These are phyloP conservation scores for Chionomys nivalis DNA, from an alignment of 2,113 vertebrate genomes.

Conservation along the genomic window DNA sequence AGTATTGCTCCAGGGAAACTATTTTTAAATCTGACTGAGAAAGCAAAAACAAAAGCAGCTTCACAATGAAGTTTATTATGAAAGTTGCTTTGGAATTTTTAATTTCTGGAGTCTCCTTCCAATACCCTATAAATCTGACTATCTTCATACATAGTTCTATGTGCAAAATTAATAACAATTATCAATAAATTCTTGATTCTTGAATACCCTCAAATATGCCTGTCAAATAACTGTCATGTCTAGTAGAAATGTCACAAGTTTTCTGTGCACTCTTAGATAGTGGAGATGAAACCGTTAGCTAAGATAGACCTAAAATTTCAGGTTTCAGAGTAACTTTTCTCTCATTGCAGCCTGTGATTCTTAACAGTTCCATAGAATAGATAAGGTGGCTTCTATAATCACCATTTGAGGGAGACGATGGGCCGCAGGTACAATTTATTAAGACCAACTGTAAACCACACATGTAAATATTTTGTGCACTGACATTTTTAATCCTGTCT, in stretches of 20 bases:
- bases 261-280: not conserved
- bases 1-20: not conserved
- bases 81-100: slow-evolving; percentile 32
- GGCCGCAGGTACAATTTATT: not conserved
- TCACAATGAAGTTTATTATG: slow-evolving; percentile 48
- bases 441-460: not conserved
- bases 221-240: not conserved
- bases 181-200: not conserved
- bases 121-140: not conserved
- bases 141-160: not conserved
- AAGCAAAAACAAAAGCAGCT: not conserved
- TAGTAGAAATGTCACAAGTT: not conserved
- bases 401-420: not conserved
- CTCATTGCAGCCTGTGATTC: not conserved
- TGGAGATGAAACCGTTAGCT: not conserved
- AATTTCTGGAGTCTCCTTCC: not conserved
- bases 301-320: not conserved
- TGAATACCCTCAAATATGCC: not conserved
- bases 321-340: slow-evolving; percentile 9
- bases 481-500: not conserved
- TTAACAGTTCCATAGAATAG: not conserved
- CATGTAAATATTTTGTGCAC: not conserved
- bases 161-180: not conserved
- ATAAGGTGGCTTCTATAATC: not conserved
- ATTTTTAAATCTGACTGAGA: not conserved